Base-by-base conservation (phyloP, 2,113 vertebrate species). In the Oncorhynchus gorbuscha region DNA sequence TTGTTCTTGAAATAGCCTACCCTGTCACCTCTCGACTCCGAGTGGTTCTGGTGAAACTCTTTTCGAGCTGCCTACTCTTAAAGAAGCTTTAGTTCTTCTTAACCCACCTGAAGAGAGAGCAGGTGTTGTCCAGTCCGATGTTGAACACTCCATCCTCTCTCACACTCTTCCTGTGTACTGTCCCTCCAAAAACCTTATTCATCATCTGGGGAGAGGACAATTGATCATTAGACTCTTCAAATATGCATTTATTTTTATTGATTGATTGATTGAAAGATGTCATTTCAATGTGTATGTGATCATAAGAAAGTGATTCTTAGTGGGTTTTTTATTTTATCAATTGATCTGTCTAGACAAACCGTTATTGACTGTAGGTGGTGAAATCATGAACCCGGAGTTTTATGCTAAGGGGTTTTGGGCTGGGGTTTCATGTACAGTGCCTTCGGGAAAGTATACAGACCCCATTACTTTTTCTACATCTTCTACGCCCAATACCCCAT, bases 131-230 rank as follows among this genome's bases (percentile, higher is more conserved):
- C 87, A 99, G 86, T 22, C 90, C 95, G 26, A 99, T 92, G 85
- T 72, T 97, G 93, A 99, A 99, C 74, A 97, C 97, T 0, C 98
- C 98, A 20, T 99, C 97, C 90, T 99, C 98, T 90, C 98, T 86
- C 0, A 98, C 95, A 74, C 91, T 96, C 85, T 98, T 99, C 90
- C 95, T 98, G 92, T 99, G 97, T 49, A 99, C 98, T 0, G 97
- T 97, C 1, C 98, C 98, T 26, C 97, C 97, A 92, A 99, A 99
- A 3, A 99, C 98, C 83, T 99, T 99, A 87, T 98, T 99, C 97
- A 99, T 97, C 97, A 99, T 99, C 98, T 99, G 90, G 14, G 81
- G 9, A 79, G 7, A 81, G 2, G 73, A 65, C 62, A 72, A 72
- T 9, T 1, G 76, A 75, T 82, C 67, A 83, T 58, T 5, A 72